Conservation (phyloP, 2,888 invertebrate genomes). For the Mamestra brassicae region DNA sequence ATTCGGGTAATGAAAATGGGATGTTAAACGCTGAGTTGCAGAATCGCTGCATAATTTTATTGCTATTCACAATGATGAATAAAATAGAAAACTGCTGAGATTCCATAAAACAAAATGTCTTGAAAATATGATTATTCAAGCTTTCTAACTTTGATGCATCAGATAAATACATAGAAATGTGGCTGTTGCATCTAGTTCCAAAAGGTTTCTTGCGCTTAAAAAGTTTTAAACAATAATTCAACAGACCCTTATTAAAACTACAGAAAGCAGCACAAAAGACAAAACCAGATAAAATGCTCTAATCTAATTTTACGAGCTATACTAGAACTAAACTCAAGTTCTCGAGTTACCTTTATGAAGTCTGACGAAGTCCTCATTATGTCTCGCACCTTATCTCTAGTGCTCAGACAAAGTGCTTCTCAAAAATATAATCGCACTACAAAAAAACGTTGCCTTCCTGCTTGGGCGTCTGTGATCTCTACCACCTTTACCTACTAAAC, state of each 20-base stretch:
- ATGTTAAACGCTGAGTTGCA: constrained; percentile 16
- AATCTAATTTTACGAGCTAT: background rate
- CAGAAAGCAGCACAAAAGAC: too few relatives aligned
- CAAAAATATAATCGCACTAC: too few relatives aligned
- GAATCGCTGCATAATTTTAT: constrained; percentile 36
- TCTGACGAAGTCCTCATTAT: constrained; percentile 57
- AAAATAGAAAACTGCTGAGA: background rate
- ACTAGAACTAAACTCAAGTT: constrained; percentile 6
- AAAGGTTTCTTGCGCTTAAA: too few relatives aligned
- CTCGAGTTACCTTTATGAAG: constrained; percentile 57
- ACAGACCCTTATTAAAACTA: too few relatives aligned
- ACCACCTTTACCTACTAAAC: too few relatives aligned
- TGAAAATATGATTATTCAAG: background rate
- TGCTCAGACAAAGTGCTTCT: too few relatives aligned
- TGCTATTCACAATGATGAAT: constrained; percentile 2
- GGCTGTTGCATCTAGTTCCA: too few relatives aligned
- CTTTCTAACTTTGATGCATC: background rate
- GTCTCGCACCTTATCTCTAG: too few relatives aligned
- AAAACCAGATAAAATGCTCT: background rate
- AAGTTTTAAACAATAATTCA: too few relatives aligned
- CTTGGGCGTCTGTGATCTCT: too few relatives aligned
- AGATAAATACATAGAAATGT: too few relatives aligned
- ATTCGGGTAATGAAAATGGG: background rate
- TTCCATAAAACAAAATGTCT: background rate
- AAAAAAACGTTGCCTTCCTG: too few relatives aligned